Conservation (phyloP, 2,113 vertebrate genomes). For the Dicaeum eximium region DNA sequence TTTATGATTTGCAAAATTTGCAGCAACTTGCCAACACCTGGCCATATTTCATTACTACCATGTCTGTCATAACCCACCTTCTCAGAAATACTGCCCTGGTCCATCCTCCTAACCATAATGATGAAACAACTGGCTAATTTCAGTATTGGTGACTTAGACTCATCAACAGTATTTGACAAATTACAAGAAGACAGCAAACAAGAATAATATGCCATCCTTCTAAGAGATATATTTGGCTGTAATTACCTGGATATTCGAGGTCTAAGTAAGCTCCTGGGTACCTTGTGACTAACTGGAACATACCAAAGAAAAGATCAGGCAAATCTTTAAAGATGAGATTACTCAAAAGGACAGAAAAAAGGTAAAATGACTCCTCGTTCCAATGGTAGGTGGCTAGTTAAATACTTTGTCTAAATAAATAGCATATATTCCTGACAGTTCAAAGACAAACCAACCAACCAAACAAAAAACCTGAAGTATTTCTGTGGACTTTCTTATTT, state of each 20-base stretch:
- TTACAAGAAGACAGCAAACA: background rate
- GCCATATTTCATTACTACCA: background rate
- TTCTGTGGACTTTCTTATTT: background rate
- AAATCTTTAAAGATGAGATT: background rate
- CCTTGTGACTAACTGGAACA: background rate
- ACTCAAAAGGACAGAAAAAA: background rate
- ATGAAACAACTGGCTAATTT: background rate
- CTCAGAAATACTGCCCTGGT: background rate
- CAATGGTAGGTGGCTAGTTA: background rate
- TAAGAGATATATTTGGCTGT: background rate
- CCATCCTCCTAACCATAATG: background rate
- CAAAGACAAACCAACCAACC: background rate
- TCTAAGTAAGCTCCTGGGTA: background rate
- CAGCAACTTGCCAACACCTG: background rate
- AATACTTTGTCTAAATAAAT: background rate
- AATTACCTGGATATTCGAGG: background rate
- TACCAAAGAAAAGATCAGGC: background rate
- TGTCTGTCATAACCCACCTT: background rate
- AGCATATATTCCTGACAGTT: background rate
- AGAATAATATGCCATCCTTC: background rate
- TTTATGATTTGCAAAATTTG: conserved; percentile 2
- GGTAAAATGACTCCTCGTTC: background rate
- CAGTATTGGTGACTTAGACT: background rate
- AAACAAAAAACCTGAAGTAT: background rate
- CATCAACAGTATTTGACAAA: background rate